Evolutionary conservation across 2,888 invertebrate species (phyloP).

Genomic region (Drosophila cognata): DNA sequence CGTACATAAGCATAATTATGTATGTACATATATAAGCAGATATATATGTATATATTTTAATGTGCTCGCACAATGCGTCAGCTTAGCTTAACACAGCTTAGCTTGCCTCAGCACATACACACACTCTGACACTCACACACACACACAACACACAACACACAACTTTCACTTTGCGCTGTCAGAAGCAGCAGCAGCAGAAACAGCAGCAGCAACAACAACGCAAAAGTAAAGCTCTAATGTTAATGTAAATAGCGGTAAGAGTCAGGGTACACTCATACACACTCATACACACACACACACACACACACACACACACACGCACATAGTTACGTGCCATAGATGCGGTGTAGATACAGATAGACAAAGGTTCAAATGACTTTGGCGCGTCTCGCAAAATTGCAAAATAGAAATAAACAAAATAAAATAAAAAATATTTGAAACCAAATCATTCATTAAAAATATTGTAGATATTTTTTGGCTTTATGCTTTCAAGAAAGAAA

Average conservation of each 20-base stretch:
- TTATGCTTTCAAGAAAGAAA: slow-evolving; percentile 41
- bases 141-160: slow-evolving; percentile 32
- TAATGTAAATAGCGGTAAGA: slow-evolving; percentile 81
- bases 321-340: slow-evolving; percentile 72
- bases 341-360: slow-evolving; percentile 67
- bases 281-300: slow-evolving; percentile 33
- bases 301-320: slow-evolving; percentile 38
- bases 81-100: slow-evolving; percentile 33
- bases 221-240: slow-evolving; percentile 75
- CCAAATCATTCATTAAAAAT: slow-evolving; percentile 68
- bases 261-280: slow-evolving; percentile 46
- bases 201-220: slow-evolving; percentile 37
- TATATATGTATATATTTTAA: slow-evolving; percentile 20
- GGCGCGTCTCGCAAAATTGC: slow-evolving; percentile 62
- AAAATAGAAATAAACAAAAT: slow-evolving; percentile 38
- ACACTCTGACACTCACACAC: slow-evolving; percentile 21
- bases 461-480: slow-evolving; percentile 42
- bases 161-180: slow-evolving; percentile 79
- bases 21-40: slow-evolving; percentile 7
- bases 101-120: slow-evolving; percentile 30
- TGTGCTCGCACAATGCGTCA: slow-evolving; percentile 55
- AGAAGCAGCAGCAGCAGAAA: slow-evolving; percentile 58
- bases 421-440: slow-evolving; percentile 55
- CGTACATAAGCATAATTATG: not conserved
- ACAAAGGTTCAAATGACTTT: slow-evolving; percentile 69